Evolutionary conservation across 2,888 invertebrate species (phyloP).

Genomic region (Drosophila recens): DNA sequence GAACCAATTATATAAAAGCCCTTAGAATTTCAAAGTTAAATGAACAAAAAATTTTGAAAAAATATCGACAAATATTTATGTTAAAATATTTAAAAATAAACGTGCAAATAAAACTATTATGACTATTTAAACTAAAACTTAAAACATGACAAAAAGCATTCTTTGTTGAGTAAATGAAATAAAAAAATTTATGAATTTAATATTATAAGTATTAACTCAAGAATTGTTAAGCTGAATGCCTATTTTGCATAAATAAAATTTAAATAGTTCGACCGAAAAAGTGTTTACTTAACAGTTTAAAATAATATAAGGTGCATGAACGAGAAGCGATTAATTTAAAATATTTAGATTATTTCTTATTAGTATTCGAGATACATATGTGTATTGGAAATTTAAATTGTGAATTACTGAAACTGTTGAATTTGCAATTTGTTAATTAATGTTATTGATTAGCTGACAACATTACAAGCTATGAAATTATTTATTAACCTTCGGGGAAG

Average conservation of each 20-base stretch:
- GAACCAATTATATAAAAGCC: too few relatives aligned
- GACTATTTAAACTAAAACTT: neutral
- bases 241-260: conserved; percentile 7
- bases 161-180: neutral
- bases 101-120: neutral
- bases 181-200: neutral
- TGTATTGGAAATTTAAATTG: neutral
- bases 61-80: neutral
- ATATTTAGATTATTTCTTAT: neutral
- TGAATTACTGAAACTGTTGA: neutral
- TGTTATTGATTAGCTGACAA: conserved; percentile 29
- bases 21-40: too few relatives aligned
- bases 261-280: neutral
- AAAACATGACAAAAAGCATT: neutral
- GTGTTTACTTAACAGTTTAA: neutral
- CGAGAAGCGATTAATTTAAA: neutral
- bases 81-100: neutral
- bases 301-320: neutral
- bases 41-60: neutral
- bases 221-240: neutral
- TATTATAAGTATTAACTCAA: neutral
- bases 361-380: neutral
- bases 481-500: neutral
- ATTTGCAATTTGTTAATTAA: conserved; percentile 9
- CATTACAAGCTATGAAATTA: neutral